Evolutionary conservation across 2,888 invertebrate genomes (phyloP).

Genomic region (Coremacera marginata): DNA sequence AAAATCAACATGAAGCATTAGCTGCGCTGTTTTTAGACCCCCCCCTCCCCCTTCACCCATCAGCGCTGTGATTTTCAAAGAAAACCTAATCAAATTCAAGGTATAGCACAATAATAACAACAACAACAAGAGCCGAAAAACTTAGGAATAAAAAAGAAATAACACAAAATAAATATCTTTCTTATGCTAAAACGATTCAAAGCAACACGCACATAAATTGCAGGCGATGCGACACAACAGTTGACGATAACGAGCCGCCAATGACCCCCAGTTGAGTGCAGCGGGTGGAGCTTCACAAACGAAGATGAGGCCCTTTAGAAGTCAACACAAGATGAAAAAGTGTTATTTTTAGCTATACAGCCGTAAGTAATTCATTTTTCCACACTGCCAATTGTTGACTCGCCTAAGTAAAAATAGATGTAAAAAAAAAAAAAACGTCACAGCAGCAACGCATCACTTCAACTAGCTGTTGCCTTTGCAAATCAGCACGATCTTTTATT

Average conservation of each 20-base stretch:
- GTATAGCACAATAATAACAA: background rate
- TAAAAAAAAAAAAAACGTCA: too few species aligned
- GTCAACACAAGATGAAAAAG: too few species aligned
- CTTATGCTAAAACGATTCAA: background rate
- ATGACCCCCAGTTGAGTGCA: slow-evolving; percentile 12
- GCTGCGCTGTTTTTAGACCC: background rate
- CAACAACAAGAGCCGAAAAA: background rate
- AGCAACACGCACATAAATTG: slow-evolving; percentile 13
- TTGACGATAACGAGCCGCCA: background rate
- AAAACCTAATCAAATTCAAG: too few species aligned
- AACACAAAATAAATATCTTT: background rate
- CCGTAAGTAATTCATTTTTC: slow-evolving; percentile 5
- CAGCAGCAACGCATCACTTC: too few species aligned
- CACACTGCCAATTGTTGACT: background rate
- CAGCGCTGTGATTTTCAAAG: too few species aligned
- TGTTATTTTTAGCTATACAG: background rate
- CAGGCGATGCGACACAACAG: background rate
- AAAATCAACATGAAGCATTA: slow-evolving; percentile 27
- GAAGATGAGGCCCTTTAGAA: too few species aligned
- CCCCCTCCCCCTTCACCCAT: too few species aligned
- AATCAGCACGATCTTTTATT: too few species aligned
- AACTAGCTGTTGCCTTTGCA: too few species aligned
- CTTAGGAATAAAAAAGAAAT: background rate
- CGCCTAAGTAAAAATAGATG: too few species aligned
- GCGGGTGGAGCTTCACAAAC: background rate